Evolutionary conservation across 2,888 invertebrate species (phyloP), one percentile per base, ranked within the genome.

Genomic region (Eristalis intricaria): DNA sequence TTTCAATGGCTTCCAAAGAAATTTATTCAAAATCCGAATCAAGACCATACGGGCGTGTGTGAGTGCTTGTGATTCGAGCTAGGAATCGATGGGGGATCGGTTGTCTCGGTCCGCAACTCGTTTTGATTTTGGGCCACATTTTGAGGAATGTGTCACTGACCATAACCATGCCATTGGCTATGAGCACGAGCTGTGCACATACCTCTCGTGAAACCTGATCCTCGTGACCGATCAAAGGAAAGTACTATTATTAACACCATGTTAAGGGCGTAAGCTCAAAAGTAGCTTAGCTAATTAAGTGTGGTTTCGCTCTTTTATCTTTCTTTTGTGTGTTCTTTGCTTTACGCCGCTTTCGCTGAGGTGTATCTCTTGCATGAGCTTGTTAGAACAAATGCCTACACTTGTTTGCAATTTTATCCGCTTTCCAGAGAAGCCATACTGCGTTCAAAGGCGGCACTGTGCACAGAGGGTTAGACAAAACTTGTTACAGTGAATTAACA

Each of bases 211-310:
- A 83, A 87, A 87, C 65, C 22, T 38, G 73, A 87, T 76, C 66
- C 75, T 76, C 23, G 11, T 61, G 60, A 73, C 40, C 87, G 79
- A 87, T 87, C 87, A 87, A 84, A 87, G 87, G 80, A 87, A 87
- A 87, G 87, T 43, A 84, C 84, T 80, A 79, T 77, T 79, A 80
- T 87, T 87, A 87, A 87, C 87, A 87, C 87, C 87, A 87, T 87
- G 87, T 87, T 87, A 87, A 87, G 84, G 87, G 87, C 87, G 79
- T 84, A 87, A 87, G 87, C 87, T 83, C 63, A 23, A 79, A 87
- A 84, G 87, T 26, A 84, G 87, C 87, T 87, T 87, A 87, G 76
- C 79, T 87, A 87, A 87, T 87, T 87, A 87, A 87, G 87, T 80
- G 87, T 87, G 84, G 87, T 84, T 84, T 79, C 78, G n/a, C 32